These are phyloP conservation scores for Cyprinus carpio DNA, from an alignment of 2,113 vertebrate species.

Conservation along the genomic window DNA sequence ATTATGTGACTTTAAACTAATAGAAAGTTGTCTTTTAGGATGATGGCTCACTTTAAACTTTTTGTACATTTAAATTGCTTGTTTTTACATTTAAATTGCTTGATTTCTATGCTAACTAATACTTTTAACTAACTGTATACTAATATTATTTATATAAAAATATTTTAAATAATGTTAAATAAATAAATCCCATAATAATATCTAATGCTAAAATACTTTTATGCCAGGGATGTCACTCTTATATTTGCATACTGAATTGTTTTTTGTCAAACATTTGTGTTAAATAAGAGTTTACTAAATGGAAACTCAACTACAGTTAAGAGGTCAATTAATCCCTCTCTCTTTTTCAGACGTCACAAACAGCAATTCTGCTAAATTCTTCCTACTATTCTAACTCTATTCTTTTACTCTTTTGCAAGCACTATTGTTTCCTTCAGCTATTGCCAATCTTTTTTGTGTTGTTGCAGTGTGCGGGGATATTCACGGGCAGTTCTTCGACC, in stretches of 20 bases:
- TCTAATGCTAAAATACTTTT: background rate
- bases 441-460: slow-evolving; percentile 9
- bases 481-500: slow-evolving; percentile 82
- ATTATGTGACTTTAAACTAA: too few species aligned
- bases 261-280: background rate
- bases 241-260: background rate
- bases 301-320: background rate
- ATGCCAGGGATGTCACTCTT: too few species aligned
- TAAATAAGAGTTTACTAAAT: background rate
- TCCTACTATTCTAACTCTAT: too few species aligned
- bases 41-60: background rate
- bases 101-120: too few species aligned
- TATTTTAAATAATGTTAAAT: too few species aligned
- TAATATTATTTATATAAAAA: too few species aligned
- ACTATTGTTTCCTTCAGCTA: slow-evolving; percentile 19
- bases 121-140: too few species aligned
- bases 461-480: slow-evolving; percentile 79
- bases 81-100: too few species aligned
- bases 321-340: too few species aligned
- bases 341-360: background rate
- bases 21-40: too few species aligned
- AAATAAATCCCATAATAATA: too few species aligned
- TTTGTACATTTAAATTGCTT: too few species aligned
- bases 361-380: background rate
- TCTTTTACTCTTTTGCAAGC: background rate